These are phyloP conservation scores for Nerophis lumbriciformis DNA, from an alignment of 2,113 vertebrate genomes.

Conservation along the genomic window DNA sequence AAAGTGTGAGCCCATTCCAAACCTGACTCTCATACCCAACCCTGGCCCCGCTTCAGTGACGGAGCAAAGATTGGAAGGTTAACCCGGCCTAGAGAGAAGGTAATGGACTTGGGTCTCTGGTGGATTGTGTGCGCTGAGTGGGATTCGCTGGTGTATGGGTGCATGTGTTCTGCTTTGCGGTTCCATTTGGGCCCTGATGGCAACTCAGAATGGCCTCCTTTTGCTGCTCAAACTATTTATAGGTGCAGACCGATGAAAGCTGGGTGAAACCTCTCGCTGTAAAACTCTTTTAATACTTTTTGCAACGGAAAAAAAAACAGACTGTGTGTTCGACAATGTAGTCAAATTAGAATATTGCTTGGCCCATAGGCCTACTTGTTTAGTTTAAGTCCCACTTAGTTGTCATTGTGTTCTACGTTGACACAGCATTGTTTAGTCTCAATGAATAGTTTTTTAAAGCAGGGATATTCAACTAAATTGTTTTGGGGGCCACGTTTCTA, in stretches of 20 bases:
- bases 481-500: too few relatives aligned
- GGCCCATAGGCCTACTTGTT: not conserved
- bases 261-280: conserved; percentile 45
- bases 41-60: conserved; percentile 29
- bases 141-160: conserved; percentile 28
- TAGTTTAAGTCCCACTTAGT: not conserved
- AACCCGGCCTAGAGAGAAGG: conserved; percentile 60
- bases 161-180: conserved; percentile 44
- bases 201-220: conserved; percentile 56
- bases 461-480: too few relatives aligned
- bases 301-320: not conserved
- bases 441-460: not conserved
- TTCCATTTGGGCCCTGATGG: conserved; percentile 53
- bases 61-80: conserved; percentile 57
- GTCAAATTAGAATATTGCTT: conserved; percentile 5
- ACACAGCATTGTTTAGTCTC: not conserved
- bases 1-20: conserved; percentile 29
- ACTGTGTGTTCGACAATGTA: not conserved
- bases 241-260: conserved; percentile 59
- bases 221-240: conserved; percentile 71
- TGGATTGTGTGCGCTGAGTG: conserved; percentile 38
- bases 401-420: not conserved
- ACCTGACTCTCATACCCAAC: conserved; percentile 21
- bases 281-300: conserved; percentile 8
- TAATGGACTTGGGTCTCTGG: conserved; percentile 55